These are phyloP conservation scores for Plagiodera versicolora DNA, from an alignment of 2,888 invertebrate species.

Conservation along the genomic window DNA sequence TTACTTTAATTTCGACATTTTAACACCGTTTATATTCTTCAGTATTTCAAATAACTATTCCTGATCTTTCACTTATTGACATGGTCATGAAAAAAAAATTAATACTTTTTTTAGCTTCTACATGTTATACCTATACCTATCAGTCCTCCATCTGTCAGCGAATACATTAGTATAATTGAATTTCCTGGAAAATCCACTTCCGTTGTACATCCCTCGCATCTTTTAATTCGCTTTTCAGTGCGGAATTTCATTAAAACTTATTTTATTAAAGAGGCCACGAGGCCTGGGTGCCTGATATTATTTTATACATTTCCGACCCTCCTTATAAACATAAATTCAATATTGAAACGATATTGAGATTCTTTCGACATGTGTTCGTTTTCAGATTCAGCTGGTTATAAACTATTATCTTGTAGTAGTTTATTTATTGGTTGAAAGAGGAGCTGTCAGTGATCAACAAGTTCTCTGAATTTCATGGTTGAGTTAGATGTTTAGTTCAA, in stretches of 20 bases:
- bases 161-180: not conserved
- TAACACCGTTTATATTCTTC: too few relatives aligned
- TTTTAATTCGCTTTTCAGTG: not conserved
- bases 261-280: not conserved
- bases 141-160: not conserved
- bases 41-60: too few relatives aligned
- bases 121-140: not conserved
- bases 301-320: not conserved
- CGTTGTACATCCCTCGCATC: not conserved
- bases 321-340: not conserved
- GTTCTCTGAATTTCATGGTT: too few relatives aligned
- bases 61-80: too few relatives aligned
- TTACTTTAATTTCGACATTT: too few relatives aligned
- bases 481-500: too few relatives aligned
- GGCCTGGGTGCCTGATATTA: not conserved
- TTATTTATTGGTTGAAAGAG: too few relatives aligned
- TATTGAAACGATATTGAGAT: not conserved
- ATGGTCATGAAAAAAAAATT: too few relatives aligned
- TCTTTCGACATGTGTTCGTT: not conserved
- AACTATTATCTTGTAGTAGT: too few relatives aligned
- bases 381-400: not conserved
- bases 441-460: too few relatives aligned
- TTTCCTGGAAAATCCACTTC: not conserved
- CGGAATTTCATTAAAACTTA: slow-evolving; percentile 1
- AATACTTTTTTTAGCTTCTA: too few relatives aligned